Percentiles rank a stretch among this genome's conserved stretches.
phyloP scores from a whole-genome alignment of 2,888 invertebrate genomes.

The Bugulina stolonifera region DNA sequence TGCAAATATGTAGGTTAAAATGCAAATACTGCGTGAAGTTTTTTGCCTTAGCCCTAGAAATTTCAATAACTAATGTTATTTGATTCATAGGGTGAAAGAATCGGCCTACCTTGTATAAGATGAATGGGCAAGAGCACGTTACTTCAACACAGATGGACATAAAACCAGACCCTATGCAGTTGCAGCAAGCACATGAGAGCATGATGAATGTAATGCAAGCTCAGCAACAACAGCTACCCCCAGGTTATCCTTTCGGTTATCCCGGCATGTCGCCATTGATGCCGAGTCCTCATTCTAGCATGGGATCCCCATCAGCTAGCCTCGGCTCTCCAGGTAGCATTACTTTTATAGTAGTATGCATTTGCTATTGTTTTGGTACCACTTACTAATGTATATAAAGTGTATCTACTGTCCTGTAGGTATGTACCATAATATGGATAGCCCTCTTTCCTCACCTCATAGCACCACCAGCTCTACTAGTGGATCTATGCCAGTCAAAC shows the following conservation, averaged over 20 bases:
- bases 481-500: conserved; percentile 61
- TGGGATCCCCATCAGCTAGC: conserved; percentile 14
- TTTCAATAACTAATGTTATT: too few relatives aligned
- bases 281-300: conserved; percentile 17
- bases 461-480: conserved; percentile 20
- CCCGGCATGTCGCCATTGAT: background rate
- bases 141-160: conserved; percentile 24
- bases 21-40: too few relatives aligned
- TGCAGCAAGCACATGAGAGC: conserved; percentile 23
- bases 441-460: conserved; percentile 10
- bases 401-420: background rate
- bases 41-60: too few relatives aligned
- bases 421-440: conserved; percentile 23
- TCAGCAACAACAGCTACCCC: conserved; percentile 8
- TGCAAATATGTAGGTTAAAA: too few relatives aligned
- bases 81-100: too few relatives aligned
- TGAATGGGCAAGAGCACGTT: conserved; percentile 15
- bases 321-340: conserved; percentile 23
- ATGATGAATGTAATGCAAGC: conserved; percentile 11
- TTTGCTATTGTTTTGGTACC: background rate
- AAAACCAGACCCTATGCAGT: conserved; percentile 24
- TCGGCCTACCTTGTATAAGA: too few relatives aligned
- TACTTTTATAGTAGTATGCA: background rate
- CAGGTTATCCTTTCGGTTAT: conserved; percentile 23
- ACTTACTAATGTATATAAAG: background rate